A percentile compares a stretch with the other conserved stretches of the same genome.
phyloP scores from a whole-genome alignment of 2,797 vertebrate genomes.

The Acomys russatus region DNA sequence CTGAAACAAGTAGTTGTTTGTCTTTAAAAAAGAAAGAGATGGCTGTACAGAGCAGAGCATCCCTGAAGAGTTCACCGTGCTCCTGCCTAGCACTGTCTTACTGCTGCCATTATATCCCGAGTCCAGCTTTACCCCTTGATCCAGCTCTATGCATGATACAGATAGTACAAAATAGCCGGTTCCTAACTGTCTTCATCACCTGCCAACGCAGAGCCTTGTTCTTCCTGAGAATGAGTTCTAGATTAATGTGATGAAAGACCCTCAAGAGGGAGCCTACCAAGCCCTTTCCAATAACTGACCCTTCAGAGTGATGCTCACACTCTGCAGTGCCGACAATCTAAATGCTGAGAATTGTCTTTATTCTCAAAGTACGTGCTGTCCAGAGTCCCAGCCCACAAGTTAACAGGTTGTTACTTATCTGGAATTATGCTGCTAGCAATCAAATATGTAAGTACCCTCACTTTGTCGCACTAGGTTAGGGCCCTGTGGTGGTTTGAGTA shows the following conservation, averaged over 20 bases:
- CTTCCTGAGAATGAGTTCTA: background rate
- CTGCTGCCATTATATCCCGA: background rate
- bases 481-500: background rate
- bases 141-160: background rate
- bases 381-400: background rate
- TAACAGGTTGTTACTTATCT: background rate
- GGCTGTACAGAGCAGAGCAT: background rate
- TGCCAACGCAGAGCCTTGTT: background rate
- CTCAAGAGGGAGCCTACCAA: background rate
- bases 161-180: background rate
- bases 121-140: background rate
- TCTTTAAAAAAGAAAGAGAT: background rate
- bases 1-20: background rate
- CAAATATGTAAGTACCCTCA: background rate
- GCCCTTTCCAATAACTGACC: background rate
- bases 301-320: background rate
- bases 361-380: background rate
- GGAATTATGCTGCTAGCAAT: background rate
- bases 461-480: background rate
- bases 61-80: background rate
- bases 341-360: background rate
- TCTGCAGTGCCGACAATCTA: background rate
- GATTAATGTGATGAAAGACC: background rate
- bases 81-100: background rate
- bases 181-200: background rate